A percentile compares a stretch with the other conserved stretches of the same genome.
phyloP scores from a whole-genome alignment of 2,113 vertebrate genomes.

The Regulus satrapa region DNA sequence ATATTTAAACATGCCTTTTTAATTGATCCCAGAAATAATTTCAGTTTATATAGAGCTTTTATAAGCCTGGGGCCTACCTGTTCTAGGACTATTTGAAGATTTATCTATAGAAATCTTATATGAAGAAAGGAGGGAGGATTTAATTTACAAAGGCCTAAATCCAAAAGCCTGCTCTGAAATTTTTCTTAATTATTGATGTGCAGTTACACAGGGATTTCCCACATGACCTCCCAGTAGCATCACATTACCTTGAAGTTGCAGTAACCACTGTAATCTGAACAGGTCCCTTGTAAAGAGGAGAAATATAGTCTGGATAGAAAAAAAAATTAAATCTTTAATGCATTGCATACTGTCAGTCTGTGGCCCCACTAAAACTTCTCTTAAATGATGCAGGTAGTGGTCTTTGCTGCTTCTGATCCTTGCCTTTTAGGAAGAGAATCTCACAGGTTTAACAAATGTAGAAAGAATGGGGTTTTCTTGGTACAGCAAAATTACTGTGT shows the following conservation, averaged over 20 bases:
- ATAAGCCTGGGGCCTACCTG: not conserved
- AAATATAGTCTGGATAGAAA: not conserved
- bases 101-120: not conserved
- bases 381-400: not conserved
- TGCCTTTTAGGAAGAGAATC: not conserved
- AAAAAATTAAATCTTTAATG: not conserved
- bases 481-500: not conserved
- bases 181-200: slow-evolving; percentile 36
- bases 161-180: not conserved
- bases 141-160: not conserved
- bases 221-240: not conserved
- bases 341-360: not conserved
- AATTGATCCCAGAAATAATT: slow-evolving; percentile 12
- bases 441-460: not conserved
- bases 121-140: not conserved
- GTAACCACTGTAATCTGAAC: not conserved
- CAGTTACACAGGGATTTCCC: slow-evolving; percentile 22
- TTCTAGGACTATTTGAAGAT: not conserved
- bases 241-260: slow-evolving; percentile 3
- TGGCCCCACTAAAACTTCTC: not conserved
- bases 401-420: not conserved
- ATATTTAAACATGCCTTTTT: slow-evolving; percentile 3
- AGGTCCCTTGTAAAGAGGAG: not conserved
- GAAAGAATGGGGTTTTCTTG: not conserved
- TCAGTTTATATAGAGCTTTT: not conserved